Conservation (phyloP, 1,140 invertebrate genomes). For the Ips typographus region DNA sequence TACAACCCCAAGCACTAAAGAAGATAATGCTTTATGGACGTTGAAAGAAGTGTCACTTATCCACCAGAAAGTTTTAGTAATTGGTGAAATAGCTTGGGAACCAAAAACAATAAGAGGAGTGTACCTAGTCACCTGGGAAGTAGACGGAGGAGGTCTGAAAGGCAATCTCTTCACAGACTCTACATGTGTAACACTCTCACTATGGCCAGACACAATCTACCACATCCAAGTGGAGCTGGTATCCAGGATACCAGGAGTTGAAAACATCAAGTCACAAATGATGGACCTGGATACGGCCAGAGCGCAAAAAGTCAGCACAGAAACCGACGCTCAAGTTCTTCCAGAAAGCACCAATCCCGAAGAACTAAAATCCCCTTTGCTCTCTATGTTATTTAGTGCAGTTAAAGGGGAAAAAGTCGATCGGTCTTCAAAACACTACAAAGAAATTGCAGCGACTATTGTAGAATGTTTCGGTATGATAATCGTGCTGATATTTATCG, state of each 20-base stretch:
- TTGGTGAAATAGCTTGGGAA: slow-evolving; percentile 75
- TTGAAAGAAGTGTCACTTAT: slow-evolving; percentile 67
- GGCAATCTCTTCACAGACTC: slow-evolving; percentile 81
- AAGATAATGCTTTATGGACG: slow-evolving; percentile 60
- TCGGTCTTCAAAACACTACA: slow-evolving; percentile 56
- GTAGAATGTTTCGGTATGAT: slow-evolving; percentile 55
- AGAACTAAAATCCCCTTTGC: slow-evolving; percentile 56
- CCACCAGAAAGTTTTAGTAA: slow-evolving; percentile 70
- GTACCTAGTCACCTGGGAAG: slow-evolving; percentile 81
- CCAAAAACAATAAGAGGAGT: slow-evolving; percentile 63
- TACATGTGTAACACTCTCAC: slow-evolving; percentile 71
- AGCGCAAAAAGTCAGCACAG: slow-evolving; percentile 61
- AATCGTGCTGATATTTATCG: slow-evolving; percentile 55
- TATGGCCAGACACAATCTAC: slow-evolving; percentile 79
- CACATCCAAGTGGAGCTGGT: slow-evolving; percentile 73
- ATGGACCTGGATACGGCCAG: slow-evolving; percentile 63
- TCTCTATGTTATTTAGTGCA: slow-evolving; percentile 61
- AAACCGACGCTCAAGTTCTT: slow-evolving; percentile 58
- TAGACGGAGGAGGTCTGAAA: slow-evolving; percentile 77
- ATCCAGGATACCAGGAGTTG: slow-evolving; percentile 59
- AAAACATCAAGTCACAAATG: slow-evolving; percentile 62
- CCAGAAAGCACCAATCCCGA: slow-evolving; percentile 47
- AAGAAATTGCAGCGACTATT: slow-evolving; percentile 59
- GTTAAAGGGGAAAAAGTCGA: slow-evolving; percentile 58
- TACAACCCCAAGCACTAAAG: slow-evolving; percentile 56